A percentile compares a stretch with the other conserved stretches of the same genome.
Conservation (phyloP, 35 echinoderm and acorn worm genomes). For the Diadema setosum region DNA sequence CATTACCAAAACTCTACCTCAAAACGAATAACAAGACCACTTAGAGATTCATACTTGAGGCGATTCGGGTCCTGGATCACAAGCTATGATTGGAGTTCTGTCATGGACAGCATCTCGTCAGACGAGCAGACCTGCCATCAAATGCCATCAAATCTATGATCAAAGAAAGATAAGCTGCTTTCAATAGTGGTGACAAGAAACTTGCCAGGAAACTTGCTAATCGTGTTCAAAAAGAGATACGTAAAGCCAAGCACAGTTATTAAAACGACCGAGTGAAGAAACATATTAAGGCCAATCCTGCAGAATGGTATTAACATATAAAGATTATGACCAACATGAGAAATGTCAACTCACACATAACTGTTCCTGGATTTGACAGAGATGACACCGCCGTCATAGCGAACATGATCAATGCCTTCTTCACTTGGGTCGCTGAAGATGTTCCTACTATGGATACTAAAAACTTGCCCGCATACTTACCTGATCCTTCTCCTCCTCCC, state of each 20-base stretch:
- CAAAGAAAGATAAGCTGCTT: neutral
- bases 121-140: neutral
- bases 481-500: neutral
- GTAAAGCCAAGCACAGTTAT: neutral
- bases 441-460: neutral
- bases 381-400: neutral
- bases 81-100: neutral
- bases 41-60: neutral
- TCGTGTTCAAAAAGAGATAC: neutral
- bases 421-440: neutral
- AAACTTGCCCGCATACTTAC: slow-evolving; percentile 13
- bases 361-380: neutral
- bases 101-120: neutral
- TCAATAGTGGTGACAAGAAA: neutral
- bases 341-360: neutral
- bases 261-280: slow-evolving; percentile 8
- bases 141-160: neutral
- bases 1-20: neutral
- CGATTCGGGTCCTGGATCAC: neutral
- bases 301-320: slow-evolving; percentile 58
- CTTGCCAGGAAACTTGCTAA: neutral
- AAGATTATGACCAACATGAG: slow-evolving; percentile 17
- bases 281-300: slow-evolving; percentile 39
- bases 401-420: slow-evolving; percentile 20
- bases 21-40: neutral